Evolutionary conservation across 2,888 invertebrate genomes (phyloP), one percentile per base, ranked within the genome.

Genomic region (Synergus umbraculus): DNA sequence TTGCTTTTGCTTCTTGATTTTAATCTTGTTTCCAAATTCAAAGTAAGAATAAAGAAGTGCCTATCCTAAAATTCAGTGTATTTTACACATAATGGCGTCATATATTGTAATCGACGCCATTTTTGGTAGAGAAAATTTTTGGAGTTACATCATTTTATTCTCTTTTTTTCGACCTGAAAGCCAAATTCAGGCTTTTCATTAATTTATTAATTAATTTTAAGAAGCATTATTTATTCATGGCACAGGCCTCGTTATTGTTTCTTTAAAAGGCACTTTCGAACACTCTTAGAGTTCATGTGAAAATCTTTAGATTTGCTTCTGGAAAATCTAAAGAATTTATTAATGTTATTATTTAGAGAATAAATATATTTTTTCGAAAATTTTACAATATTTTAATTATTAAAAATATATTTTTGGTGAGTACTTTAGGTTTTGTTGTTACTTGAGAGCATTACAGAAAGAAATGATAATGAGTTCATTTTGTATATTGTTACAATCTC

Each of bases 11-110:
- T 49, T 22, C 5, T 29, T 49, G 13, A 54, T n/a, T 37, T 37
- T 10, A 29, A 10, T 22, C 12, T 60, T 60, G 10, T 10, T 73
- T 22, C 3, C 3, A 8, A 4, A 0, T 46, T 2, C n/a, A 43
- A 43, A 66, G 22, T 10, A 4, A 60, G n/a, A 37, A 15, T 49
- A 29, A 29, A 13, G 46, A 69, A 69, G 1, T 29, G 22, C 22
- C 29, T 8, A 46, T 49, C 15, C 1, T 0, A 5, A 29, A 49
- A 69, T 46, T 69, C 22, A 15, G 15, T n/a, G 29, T 54, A 37
- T 54, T 73, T 54, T n/a, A 37, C 73, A 4, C 49, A 73, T 37
- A 73, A 73, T 73, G 73, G 73, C 73, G 73, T 73, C 73, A 73
- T 49, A 49, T 13, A 73, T 54, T 29, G 37, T 1, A n/a, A 8